Evolutionary conservation across 1,140 invertebrate genomes (phyloP), one percentile per base, ranked within the genome.

Genomic region (Grapholita molesta): DNA sequence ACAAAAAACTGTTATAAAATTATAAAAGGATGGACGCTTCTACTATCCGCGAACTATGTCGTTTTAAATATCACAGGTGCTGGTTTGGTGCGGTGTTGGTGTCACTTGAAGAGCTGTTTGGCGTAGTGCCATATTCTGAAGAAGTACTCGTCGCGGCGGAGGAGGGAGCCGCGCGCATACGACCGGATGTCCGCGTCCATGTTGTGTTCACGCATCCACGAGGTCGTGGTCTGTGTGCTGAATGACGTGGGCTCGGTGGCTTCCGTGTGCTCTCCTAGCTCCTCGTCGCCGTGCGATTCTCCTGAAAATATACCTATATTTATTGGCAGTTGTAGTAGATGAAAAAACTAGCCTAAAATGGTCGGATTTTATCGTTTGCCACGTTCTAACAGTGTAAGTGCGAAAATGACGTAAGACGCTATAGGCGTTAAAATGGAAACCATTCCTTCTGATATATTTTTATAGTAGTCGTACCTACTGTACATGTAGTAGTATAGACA

Each of bases 111-210:
- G 38, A 97, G 92, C 86, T 96, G 95, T 76, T 95, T 95, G 65
- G 96, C 96, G 78, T 97, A 96, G 88, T 95, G 95, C 96, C 96
- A 97, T 89, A 98, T 96, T 71, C 96, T 94, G 95, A 98, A 98
- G 95, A 98, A 98, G 92, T 98, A 98, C 92, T 98, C 97, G 83
- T 98, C 97, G 79, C 95, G 94, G 71, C 96, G 93, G 8, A 98
- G 92, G 15, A 98, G 92, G 65, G 95, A 95, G 42, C 96, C 95
- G 71, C 96, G 94, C 0, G 97, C 96, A 89, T 98, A 98, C 28
- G 96, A 96, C 71, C 95, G 94, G 75, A 98, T 98, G 77, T 98
- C 97, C 0, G 97, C 97, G 86, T 98, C 97, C 96, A 98, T 97
- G 74, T 97, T 96, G 76, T 97, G 95, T 70, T 98, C 97, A 53